Conservation (phyloP, 2,888 invertebrate genomes). For the Phyllotreta striolata region DNA sequence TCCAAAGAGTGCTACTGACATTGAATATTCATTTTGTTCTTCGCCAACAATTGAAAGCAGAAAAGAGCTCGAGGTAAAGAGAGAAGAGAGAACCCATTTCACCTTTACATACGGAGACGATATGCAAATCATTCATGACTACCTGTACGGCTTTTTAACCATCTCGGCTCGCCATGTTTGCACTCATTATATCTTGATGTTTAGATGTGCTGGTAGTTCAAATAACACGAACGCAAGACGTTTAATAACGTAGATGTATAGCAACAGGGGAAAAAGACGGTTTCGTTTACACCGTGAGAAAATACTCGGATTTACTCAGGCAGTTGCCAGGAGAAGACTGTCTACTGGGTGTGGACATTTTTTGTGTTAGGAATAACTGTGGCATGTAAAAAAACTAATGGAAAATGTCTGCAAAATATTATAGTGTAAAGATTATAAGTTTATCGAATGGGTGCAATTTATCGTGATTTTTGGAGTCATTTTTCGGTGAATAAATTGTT, state of each 20-base stretch:
- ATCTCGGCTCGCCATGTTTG: neutral
- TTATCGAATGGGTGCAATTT: too few species aligned
- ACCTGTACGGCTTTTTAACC: slow-evolving; percentile 15
- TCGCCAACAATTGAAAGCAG: slow-evolving; percentile 10
- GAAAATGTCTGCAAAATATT: too few species aligned
- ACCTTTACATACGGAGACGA: slow-evolving; percentile 1
- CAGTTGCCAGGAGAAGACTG: too few species aligned
- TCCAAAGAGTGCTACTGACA: slow-evolving; percentile 19
- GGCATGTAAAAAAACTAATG: too few species aligned
- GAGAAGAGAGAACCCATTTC: slow-evolving; percentile 9
- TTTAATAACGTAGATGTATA: slow-evolving; percentile 1
- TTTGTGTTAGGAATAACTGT: too few species aligned
- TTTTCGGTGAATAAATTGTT: too few species aligned
- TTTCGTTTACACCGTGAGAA: too few species aligned
- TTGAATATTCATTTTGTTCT: slow-evolving; percentile 20
- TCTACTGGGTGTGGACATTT: too few species aligned
- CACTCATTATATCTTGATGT: slow-evolving; percentile 10
- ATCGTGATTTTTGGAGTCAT: too few species aligned
- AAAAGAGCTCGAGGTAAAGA: slow-evolving; percentile 8
- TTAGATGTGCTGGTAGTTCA: slow-evolving; percentile 8
- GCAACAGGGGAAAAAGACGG: too few species aligned
- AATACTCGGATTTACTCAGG: too few species aligned
- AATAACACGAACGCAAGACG: neutral
- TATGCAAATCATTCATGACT: slow-evolving; percentile 13
- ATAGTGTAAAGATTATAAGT: too few species aligned